Evolutionary conservation across 2,888 invertebrate genomes (phyloP).

Genomic region (Chalcis sispes): DNA sequence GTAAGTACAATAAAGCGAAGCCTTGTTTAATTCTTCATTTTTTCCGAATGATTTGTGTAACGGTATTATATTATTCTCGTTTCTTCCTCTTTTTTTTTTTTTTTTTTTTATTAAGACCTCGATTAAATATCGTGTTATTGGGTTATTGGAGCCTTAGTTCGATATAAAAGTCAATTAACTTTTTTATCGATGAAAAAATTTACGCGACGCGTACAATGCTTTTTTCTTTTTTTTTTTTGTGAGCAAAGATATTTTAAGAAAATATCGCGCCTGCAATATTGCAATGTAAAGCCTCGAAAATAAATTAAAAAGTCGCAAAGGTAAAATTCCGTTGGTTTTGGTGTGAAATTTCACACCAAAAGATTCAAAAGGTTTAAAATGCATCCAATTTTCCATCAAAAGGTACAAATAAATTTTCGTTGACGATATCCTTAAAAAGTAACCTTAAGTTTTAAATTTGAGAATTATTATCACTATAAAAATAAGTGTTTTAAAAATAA

Average conservation of each 20-base stretch:
- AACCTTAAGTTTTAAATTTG: constrained; percentile 11
- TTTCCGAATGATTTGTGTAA: background rate
- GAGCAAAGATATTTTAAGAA: constrained; percentile 25
- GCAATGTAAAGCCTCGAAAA: too few relatives aligned
- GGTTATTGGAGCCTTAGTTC: background rate
- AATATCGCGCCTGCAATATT: background rate
- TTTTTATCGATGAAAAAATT: background rate
- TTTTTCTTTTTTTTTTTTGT: background rate
- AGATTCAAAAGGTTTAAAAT: background rate
- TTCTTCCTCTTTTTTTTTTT: background rate
- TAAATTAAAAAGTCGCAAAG: too few relatives aligned
- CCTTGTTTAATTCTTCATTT: too few relatives aligned
- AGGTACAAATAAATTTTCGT: background rate
- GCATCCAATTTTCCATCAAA: constrained; percentile 13
- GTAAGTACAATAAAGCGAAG: too few relatives aligned
- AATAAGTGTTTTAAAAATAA: too few relatives aligned
- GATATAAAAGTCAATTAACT: constrained; percentile 4
- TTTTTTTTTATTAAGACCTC: too few relatives aligned
- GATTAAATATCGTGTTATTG: too few relatives aligned
- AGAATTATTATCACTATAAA: too few relatives aligned
- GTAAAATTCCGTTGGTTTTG: background rate
- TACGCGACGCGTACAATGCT: too few relatives aligned
- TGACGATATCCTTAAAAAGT: constrained; percentile 9
- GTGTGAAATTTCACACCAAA: constrained; percentile 42
- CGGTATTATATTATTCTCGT: background rate